Conservation (phyloP, 1,140 invertebrate species). For the Achatina immaculata region DNA sequence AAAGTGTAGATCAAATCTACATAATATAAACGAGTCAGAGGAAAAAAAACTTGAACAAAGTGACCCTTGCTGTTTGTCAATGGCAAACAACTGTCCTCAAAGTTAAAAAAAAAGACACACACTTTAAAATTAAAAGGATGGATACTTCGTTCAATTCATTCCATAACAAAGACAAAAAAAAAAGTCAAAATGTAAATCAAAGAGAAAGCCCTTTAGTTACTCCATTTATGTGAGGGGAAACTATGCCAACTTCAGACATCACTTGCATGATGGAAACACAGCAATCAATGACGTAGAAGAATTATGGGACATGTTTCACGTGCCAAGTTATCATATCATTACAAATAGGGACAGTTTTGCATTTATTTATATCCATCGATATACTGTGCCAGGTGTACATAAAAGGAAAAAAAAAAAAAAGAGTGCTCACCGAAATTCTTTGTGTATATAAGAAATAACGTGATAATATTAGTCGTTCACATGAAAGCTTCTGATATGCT, state of each 20-base stretch:
- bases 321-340: no score
- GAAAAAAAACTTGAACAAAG: not conserved
- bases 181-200: not conserved
- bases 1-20: not conserved
- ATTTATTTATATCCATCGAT: no score
- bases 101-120: not conserved
- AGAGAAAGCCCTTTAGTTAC: constrained; percentile 32
- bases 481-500: not conserved
- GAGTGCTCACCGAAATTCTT: no score
- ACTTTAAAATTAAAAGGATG: not conserved
- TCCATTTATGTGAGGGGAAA: not conserved
- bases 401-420: no score
- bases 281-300: no score
- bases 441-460: no score
- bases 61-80: not conserved
- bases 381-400: no score
- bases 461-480: not conserved
- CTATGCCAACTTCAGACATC: not conserved
- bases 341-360: no score
- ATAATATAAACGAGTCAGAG: no score
- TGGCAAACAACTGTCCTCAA: no score
- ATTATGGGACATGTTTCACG: no score
- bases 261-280: not conserved
- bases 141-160: not conserved
- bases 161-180: not conserved